These are phyloP conservation scores for Neostethus bicornis DNA, from an alignment of 2,797 vertebrate species.

Conservation along the genomic window DNA sequence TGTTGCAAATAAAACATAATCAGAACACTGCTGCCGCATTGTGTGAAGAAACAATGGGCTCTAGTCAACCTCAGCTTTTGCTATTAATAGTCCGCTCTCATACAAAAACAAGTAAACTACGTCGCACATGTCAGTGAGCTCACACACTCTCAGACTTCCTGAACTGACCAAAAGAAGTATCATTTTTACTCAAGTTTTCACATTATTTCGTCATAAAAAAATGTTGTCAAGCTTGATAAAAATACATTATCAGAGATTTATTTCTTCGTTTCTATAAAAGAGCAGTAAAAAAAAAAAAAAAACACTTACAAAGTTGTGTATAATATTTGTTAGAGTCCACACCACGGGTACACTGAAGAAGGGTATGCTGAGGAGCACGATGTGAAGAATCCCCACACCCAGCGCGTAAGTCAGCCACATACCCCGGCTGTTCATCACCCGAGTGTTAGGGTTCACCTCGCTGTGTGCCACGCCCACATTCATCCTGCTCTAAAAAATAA, in stretches of 20 bases:
- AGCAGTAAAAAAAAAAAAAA: neutral
- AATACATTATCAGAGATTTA: neutral
- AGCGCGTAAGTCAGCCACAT: slow-evolving; percentile 97
- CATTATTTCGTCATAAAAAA: slow-evolving; percentile 19
- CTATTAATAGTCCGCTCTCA: slow-evolving; percentile 55
- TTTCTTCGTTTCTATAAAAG: neutral
- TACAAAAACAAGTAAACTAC: slow-evolving; percentile 43
- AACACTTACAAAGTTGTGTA: slow-evolving; percentile 94
- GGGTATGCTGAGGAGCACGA: slow-evolving; percentile 95
- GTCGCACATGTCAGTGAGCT: slow-evolving; percentile 44
- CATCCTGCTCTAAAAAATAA: slow-evolving; percentile 83
- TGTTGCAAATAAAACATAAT: slow-evolving; percentile 25
- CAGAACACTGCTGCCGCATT: slow-evolving; percentile 40
- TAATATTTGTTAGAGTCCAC: slow-evolving; percentile 96
- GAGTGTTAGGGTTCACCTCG: slow-evolving; percentile 96
- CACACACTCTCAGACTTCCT: slow-evolving; percentile 54
- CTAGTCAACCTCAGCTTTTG: slow-evolving; percentile 40
- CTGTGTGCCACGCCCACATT: slow-evolving; percentile 98
- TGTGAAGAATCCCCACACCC: slow-evolving; percentile 93
- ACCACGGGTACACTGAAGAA: slow-evolving; percentile 96
- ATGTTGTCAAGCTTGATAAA: neutral
- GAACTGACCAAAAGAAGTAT: slow-evolving; percentile 40
- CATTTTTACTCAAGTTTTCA: slow-evolving; percentile 38
- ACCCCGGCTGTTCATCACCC: slow-evolving; percentile 96
- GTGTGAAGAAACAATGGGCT: slow-evolving; percentile 55